Percentiles rank a stretch among this genome's conserved stretches.
Conservation (phyloP, 2,797 vertebrate genomes). For the Spinibarbus caldwelli region DNA sequence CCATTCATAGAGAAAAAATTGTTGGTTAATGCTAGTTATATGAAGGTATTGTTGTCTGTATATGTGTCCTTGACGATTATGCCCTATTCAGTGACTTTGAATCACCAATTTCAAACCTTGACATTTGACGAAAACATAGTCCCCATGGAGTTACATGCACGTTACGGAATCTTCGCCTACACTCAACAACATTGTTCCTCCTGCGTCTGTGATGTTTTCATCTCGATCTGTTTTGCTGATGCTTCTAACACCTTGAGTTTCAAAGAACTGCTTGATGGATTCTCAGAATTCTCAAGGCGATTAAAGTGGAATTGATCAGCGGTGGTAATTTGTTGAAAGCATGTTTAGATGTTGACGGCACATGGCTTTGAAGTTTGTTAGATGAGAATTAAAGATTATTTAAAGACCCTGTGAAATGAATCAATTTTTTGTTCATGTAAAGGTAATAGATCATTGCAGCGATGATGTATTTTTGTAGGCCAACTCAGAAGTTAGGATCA, state of each 20-base stretch:
- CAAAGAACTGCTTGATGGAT: constrained; percentile 7
- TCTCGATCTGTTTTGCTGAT: not conserved
- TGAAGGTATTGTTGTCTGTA: not conserved
- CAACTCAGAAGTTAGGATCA: not conserved
- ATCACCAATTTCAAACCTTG: constrained; percentile 1
- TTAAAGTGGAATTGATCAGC: constrained; percentile 5
- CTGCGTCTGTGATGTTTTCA: not conserved
- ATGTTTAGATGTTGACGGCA: not conserved
- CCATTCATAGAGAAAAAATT: not conserved
- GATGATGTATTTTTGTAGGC: not conserved
- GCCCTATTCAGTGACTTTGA: not conserved
- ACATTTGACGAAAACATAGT: not conserved
- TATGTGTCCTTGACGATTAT: not conserved
- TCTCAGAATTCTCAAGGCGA: not conserved
- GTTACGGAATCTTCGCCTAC: not conserved
- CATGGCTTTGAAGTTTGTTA: constrained; percentile 15
- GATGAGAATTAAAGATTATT: constrained; percentile 1
- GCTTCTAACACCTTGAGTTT: constrained; percentile 9
- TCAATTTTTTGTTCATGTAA: not conserved
- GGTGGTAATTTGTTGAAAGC: constrained; percentile 18
- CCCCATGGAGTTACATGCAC: not conserved
- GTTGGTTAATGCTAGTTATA: not conserved
- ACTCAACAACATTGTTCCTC: not conserved
- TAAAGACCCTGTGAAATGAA: not conserved
- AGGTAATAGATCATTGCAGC: not conserved